Conservation (phyloP, 2,888 invertebrate genomes). For the Ophonus ardosiacus region DNA sequence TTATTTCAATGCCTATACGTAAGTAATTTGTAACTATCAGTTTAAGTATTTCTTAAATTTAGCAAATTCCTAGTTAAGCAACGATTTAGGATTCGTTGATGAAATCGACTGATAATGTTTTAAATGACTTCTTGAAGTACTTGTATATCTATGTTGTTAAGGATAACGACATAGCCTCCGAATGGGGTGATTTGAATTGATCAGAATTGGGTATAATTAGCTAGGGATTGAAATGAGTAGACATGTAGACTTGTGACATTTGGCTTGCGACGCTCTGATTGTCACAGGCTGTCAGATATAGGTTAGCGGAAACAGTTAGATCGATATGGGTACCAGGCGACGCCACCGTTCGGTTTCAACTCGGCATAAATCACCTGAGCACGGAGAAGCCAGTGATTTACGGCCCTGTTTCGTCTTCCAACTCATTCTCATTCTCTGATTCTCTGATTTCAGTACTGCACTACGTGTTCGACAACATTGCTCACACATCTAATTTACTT, state of each 20-base stretch:
- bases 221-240: slow-evolving; percentile 19
- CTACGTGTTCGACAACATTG: slow-evolving; percentile 41
- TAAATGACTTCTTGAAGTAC: not conserved
- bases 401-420: slow-evolving; percentile 64
- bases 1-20: too few relatives aligned
- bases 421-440: not conserved
- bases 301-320: slow-evolving; percentile 63
- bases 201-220: not conserved
- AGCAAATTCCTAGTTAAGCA: too few relatives aligned
- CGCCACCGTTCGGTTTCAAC: slow-evolving; percentile 63
- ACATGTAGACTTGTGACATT: slow-evolving; percentile 54
- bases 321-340: slow-evolving; percentile 57
- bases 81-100: too few relatives aligned
- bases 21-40: too few relatives aligned
- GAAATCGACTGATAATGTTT: too few relatives aligned
- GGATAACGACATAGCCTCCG: not conserved
- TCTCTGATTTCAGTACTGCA: slow-evolving; percentile 52
- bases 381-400: slow-evolving; percentile 65
- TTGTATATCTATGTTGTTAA: not conserved
- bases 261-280: slow-evolving; percentile 59
- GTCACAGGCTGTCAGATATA: slow-evolving; percentile 62
- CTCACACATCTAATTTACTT: slow-evolving; percentile 10
- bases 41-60: too few relatives aligned
- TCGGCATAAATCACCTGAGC: slow-evolving; percentile 65
- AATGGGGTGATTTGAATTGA: not conserved